These are phyloP conservation scores for Brachylomia viminalis DNA, from an alignment of 2,888 invertebrate species.

Conservation along the genomic window DNA sequence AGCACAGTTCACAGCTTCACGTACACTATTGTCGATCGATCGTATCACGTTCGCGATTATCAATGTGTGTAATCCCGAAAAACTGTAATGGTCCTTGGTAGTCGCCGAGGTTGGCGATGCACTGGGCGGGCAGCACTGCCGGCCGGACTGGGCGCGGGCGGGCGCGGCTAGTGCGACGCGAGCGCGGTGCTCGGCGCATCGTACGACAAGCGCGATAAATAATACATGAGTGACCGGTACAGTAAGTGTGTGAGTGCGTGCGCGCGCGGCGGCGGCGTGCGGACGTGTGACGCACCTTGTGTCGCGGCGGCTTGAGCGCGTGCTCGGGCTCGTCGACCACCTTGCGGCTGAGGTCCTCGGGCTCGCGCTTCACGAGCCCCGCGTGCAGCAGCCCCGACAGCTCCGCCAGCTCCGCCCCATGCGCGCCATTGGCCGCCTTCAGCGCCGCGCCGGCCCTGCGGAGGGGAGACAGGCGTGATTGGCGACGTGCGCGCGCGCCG, in stretches of 20 bases:
- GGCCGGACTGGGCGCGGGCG: conserved; percentile 91
- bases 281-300: conserved; percentile 92
- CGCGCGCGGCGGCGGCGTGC: conserved; percentile 90
- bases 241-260: conserved; percentile 89
- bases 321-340: conserved; percentile 91
- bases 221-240: conserved; percentile 90
- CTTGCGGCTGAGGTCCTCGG: conserved; percentile 95
- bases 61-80: conserved; percentile 76
- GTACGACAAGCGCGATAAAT: conserved; percentile 91
- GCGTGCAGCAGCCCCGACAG: conserved; percentile 91
- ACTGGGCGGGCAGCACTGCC: conserved; percentile 91
- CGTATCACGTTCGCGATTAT: conserved; percentile 83
- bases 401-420: conserved; percentile 92
- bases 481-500: conserved; percentile 86
- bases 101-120: conserved; percentile 89
- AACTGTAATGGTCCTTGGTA: conserved; percentile 76
- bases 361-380: conserved; percentile 94
- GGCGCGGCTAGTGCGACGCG: conserved; percentile 90
- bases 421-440: conserved; percentile 93
- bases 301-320: conserved; percentile 91
- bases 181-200: conserved; percentile 90
- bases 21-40: conserved; percentile 84
- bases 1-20: conserved; percentile 89
- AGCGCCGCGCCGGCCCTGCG: conserved; percentile 91
- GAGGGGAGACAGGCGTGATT: conserved; percentile 90